Percentiles rank a stretch among this genome's conserved stretches.
phyloP scores from a whole-genome alignment of 2,797 vertebrate species.

The Salarias fasciatus region DNA sequence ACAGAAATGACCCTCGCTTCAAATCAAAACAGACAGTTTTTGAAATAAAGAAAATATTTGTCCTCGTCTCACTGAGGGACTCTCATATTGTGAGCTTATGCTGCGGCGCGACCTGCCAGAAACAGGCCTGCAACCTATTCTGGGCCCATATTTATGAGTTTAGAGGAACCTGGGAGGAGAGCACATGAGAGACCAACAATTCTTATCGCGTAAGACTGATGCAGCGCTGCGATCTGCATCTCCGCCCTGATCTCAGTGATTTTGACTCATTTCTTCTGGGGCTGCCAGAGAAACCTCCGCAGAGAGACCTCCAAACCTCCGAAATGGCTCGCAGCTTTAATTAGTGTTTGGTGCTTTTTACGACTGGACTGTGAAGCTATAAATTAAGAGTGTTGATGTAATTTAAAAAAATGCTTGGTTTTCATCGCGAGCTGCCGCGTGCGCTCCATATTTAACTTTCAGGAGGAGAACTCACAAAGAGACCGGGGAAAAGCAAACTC shows the following conservation, averaged over 20 bases:
- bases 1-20: conserved; percentile 45
- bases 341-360: conserved; percentile 36
- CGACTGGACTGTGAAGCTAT: conserved; percentile 25
- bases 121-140: conserved; percentile 54
- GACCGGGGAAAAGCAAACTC: conserved; percentile 6
- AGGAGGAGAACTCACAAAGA: conserved; percentile 3
- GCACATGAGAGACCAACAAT: conserved; percentile 23
- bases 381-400: conserved; percentile 36
- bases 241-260: conserved; percentile 40
- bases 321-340: conserved; percentile 26
- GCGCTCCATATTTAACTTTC: not conserved
- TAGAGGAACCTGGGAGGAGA: conserved; percentile 32
- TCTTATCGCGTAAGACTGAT: conserved; percentile 43
- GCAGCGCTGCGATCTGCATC: conserved; percentile 24
- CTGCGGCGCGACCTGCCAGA: conserved; percentile 36
- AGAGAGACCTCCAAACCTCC: conserved; percentile 9
- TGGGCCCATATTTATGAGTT: not conserved
- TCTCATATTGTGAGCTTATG: conserved; percentile 22
- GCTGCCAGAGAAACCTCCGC: conserved; percentile 34
- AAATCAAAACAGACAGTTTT: conserved; percentile 46
- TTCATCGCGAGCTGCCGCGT: conserved; percentile 8
- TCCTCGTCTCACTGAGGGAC: conserved; percentile 39
- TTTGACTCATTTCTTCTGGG: conserved; percentile 44
- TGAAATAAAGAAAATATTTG: conserved; percentile 22
- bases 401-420: conserved; percentile 25